Evolutionary conservation across 2,888 invertebrate genomes (phyloP).

Genomic region (Temnothorax unifasciatus): DNA sequence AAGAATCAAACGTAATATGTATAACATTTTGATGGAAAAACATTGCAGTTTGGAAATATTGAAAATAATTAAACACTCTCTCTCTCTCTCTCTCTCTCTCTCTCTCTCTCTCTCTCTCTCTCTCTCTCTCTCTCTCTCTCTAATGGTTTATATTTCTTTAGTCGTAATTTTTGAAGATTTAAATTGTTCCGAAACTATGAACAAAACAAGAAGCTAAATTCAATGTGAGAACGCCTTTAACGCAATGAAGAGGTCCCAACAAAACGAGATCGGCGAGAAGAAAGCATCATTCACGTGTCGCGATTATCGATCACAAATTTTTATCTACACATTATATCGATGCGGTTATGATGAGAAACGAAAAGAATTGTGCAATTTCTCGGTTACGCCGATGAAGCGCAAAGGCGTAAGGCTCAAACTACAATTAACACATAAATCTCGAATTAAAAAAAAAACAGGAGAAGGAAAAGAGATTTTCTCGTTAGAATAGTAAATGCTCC

Average conservation of each 20-base stretch:
- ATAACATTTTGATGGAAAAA: background rate
- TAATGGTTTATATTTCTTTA: background rate
- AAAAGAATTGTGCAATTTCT: background rate
- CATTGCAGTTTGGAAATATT: background rate
- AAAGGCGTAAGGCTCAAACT: background rate
- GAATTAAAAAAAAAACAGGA: background rate
- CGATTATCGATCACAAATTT: constrained; percentile 23
- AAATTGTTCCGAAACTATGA: background rate
- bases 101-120: background rate
- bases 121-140: too few relatives aligned
- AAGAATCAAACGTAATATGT: background rate
- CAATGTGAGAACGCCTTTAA: constrained; percentile 4
- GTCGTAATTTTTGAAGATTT: background rate
- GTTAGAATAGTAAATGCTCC: constrained; percentile 26
- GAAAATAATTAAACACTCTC: background rate
- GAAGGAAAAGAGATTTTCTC: background rate
- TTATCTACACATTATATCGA: background rate
- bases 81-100: too few relatives aligned
- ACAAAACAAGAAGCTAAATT: constrained; percentile 2
- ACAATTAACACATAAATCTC: constrained; percentile 16
- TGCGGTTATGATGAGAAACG: background rate
- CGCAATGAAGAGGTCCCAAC: constrained; percentile 22
- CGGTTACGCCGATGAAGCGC: constrained; percentile 1
- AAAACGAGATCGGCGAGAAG: constrained; percentile 46
- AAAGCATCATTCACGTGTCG: constrained; percentile 12